Evolutionary conservation across 2,888 invertebrate species (phyloP), one percentile per base, ranked within the genome.

Genomic region (Acrobasis consociella): DNA sequence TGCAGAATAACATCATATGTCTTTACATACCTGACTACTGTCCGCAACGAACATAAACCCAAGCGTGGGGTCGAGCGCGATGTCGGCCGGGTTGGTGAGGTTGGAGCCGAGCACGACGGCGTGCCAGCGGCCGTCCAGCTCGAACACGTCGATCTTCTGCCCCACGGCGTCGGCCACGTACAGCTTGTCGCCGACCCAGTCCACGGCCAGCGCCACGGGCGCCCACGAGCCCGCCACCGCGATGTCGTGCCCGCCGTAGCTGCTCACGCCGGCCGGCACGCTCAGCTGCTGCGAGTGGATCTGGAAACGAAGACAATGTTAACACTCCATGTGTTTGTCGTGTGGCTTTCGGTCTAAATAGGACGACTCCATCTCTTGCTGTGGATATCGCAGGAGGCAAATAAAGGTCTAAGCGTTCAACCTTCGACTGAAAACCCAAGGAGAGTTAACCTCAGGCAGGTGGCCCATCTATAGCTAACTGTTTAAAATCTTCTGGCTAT

Each of bases 161-260:
- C 98, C 98, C 22, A 98, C 94, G 17, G 96, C 95, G 85, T 99
- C 99, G 0, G 97, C 97, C 17, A 99, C 97, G 87, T 99, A 99
- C 9, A 99, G 93, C 83, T 99, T 99, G 83, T 98, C 97, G 0
- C 98, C 98, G 52, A 99, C 95, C 98, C 99, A 99, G 90, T 99
- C 99, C 15, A 99, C 96, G 9, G 99, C 99, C 59, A 99, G 84
- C 0, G 98, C 96, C 0, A 97, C 96, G 0, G 98, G 98, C 0
- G 97, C 94, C 97, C 98, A 98, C 0, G 97, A 96, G 0, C 97
- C 97, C 0, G 97, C 95, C 39, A 97, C 89, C 0, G 95, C 93
- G 69, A 97, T 95, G 76, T 97, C 97, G 9, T 90, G 85, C 67
- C 94, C 94, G 15, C 89, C 82, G 69, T 91, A 93, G 46, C 80